These are phyloP conservation scores for Tetramorium alpestre DNA, from an alignment of 1,140 invertebrate species.

Conservation along the genomic window DNA sequence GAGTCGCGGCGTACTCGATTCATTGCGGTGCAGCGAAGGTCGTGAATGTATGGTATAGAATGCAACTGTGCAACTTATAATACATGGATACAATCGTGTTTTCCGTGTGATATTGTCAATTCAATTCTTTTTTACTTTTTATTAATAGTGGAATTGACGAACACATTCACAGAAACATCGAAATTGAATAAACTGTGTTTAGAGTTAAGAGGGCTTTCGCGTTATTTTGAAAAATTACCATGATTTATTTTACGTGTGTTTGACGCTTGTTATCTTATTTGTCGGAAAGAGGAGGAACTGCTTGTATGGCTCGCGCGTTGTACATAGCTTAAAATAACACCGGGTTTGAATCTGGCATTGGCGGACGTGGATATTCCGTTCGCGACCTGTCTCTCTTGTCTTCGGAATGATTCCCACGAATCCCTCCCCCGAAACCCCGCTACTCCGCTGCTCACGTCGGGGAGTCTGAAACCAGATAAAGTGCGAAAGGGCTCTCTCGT, in stretches of 20 bases:
- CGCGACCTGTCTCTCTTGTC: conserved; percentile 39
- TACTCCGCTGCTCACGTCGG: conserved; percentile 17
- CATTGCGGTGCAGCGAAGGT: neutral
- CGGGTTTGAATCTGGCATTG: conserved; percentile 4
- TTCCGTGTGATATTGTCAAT: neutral
- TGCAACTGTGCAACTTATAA: neutral
- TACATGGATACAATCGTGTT: neutral
- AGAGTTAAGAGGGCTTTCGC: neutral
- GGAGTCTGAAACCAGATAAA: conserved; percentile 65
- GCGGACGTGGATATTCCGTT: conserved; percentile 44
- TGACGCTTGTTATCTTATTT: neutral
- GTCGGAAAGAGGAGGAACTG: neutral
- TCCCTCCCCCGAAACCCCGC: neutral
- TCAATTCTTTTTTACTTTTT: neutral
- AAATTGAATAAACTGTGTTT: neutral
- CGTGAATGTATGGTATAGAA: neutral
- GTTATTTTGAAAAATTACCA: neutral
- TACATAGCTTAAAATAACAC: neutral
- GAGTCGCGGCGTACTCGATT: neutral
- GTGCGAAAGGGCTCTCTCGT: conserved; percentile 71
- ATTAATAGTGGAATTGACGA: neutral
- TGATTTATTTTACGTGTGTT: neutral
- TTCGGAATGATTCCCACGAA: conserved; percentile 54
- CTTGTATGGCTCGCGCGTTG: neutral
- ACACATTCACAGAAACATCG: neutral